Evolutionary conservation across 2,888 invertebrate genomes (phyloP), one percentile per base, ranked within the genome.

Genomic region (Eueremaeus valkanovi): DNA sequence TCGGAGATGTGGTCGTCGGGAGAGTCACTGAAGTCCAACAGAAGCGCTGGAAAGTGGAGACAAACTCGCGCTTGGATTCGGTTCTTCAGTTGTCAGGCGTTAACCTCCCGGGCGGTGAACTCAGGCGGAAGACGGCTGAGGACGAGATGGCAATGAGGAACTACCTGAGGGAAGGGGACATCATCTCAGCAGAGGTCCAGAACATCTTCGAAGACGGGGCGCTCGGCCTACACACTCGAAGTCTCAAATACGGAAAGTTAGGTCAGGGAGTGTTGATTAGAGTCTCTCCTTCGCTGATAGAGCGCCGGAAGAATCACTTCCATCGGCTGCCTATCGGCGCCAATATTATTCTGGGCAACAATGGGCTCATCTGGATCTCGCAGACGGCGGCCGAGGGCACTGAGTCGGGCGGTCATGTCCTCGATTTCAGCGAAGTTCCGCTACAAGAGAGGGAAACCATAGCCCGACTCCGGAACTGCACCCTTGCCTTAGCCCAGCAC

Each of bases 71-170:
- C 74, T 85, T 87, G 9, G 94, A 95, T 91, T 82, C 95, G 0
- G 87, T 92, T 61, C 86, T 99, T 16, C 87, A 92, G 77, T 85
- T 99, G 24, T 93, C 95, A 0, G 92, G 95, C 42, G 95, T 99
- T 0, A 97, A 98, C 86, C 87, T 99, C 78, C 98, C 98, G n/a
- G 97, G 97, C 36, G 87, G 87, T 40, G 98, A 98, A 87, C 85
- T 97, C 90, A 87, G 97, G 78, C 86, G 95, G 74, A 87, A 95
- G 82, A 94, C 92, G 3, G 92, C 90, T 6, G 96, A 99, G 86
- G 99, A 99, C 86, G 98, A 99, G 83, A 91, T 95, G 82, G 92
- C 93, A 87, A 99, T 99, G 99, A 87, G 98, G 74, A 90, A 92
- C 79, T 95, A 95, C 83, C 85, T 97, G 70, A 90, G 91, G 83